Evolutionary conservation across 2,888 invertebrate genomes (phyloP).

Genomic region (Timema podura): DNA sequence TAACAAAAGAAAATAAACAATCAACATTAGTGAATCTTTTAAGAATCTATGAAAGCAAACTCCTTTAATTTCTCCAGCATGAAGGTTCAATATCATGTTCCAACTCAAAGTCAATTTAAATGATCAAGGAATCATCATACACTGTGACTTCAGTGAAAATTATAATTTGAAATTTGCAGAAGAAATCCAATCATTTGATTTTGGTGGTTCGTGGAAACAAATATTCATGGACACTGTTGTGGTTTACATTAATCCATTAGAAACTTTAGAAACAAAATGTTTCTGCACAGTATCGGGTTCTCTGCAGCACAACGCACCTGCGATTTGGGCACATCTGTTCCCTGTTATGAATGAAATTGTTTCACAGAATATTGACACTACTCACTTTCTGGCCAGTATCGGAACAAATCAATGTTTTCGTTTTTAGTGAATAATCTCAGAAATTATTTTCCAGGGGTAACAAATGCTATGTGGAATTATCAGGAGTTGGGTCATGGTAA

Average conservation of each 20-base stretch:
- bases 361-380: background rate
- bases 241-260: background rate
- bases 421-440: background rate
- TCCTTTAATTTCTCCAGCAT: background rate
- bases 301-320: constrained; percentile 10
- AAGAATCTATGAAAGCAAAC: background rate
- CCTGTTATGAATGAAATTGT: background rate
- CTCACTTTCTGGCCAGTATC: constrained; percentile 4
- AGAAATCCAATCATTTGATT: background rate
- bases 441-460: constrained; percentile 9
- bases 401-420: background rate
- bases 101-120: no score
- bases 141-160: background rate
- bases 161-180: background rate
- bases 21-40: background rate
- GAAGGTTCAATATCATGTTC: constrained; percentile 15
- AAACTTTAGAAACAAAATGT: constrained; percentile 10
- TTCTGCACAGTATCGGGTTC: constrained; percentile 11
- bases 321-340: constrained; percentile 9
- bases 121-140: no score
- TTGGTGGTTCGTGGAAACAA: background rate
- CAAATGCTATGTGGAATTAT: background rate
- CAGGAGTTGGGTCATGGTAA: constrained; percentile 8
- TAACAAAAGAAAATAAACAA: constrained; percentile 29
- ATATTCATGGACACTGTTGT: background rate